phyloP scores from a whole-genome alignment of 2,797 vertebrate species.

The Tenualosa ilisha region DNA sequence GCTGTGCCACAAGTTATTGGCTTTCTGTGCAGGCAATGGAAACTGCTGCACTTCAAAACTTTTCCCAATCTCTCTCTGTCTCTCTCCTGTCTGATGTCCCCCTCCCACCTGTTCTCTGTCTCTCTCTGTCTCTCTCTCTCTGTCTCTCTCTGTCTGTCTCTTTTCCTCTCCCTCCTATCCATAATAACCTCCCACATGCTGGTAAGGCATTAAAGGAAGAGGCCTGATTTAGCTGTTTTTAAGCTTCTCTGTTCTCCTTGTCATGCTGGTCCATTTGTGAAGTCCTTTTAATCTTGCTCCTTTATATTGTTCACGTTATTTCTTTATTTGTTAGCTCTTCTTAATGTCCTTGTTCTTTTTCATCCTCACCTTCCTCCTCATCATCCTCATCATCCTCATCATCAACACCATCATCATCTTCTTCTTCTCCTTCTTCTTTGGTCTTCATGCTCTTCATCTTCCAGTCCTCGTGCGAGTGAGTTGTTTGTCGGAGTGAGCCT shows the following conservation, averaged over 20 bases:
- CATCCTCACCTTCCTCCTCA: background rate
- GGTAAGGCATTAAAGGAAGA: background rate
- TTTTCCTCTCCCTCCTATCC: background rate
- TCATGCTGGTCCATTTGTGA: constrained; percentile 1
- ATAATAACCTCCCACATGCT: background rate
- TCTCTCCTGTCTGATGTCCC: too few relatives aligned
- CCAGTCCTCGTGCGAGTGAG: background rate
- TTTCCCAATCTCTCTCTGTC: background rate
- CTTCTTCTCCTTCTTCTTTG: background rate
- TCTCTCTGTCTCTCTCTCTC: background rate
- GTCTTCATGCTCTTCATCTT: background rate
- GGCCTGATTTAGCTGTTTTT: background rate
- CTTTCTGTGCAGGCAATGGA: background rate
- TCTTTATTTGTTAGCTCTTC: background rate
- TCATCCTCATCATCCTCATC: background rate
- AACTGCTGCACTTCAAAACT: background rate
- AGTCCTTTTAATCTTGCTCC: background rate
- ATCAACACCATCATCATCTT: background rate
- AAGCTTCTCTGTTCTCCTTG: constrained; percentile 4
- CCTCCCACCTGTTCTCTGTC: background rate
- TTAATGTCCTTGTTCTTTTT: background rate
- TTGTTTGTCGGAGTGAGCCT: background rate
- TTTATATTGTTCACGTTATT: background rate
- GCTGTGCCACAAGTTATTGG: background rate
- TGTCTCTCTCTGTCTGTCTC: constrained; percentile 8